These are phyloP conservation scores for Heliconius nattereri DNA, from an alignment of 1,140 invertebrate species.

Conservation along the genomic window DNA sequence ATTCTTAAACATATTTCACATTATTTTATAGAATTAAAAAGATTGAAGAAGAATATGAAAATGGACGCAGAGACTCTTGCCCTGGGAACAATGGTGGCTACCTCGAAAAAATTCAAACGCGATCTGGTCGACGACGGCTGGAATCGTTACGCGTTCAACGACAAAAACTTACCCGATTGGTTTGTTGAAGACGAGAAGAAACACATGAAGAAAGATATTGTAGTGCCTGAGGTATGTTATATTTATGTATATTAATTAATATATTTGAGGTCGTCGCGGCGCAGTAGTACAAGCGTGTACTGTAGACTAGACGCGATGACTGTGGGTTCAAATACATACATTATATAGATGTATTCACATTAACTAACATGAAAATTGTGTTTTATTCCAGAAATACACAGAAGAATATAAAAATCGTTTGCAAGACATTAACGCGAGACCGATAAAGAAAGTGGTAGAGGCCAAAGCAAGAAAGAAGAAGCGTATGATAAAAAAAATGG, in stretches of 20 bases:
- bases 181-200: conserved; percentile 97
- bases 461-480: conserved; percentile 99
- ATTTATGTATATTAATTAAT: background rate
- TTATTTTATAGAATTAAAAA: background rate
- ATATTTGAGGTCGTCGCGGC: too few species aligned
- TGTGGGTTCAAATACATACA: too few species aligned
- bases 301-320: too few species aligned
- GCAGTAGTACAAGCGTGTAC: too few species aligned
- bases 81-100: conserved; percentile 90
- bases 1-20: conserved; percentile 12
- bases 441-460: conserved; percentile 99
- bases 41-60: conserved; percentile 84
- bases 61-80: conserved; percentile 93
- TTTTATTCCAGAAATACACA: conserved; percentile 53
- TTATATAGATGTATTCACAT: too few species aligned
- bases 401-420: conserved; percentile 88
- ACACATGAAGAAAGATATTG: conserved; percentile 90
- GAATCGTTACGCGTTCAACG: conserved; percentile 95
- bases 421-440: conserved; percentile 94
- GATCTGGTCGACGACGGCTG: conserved; percentile 94
- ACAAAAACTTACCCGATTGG: conserved; percentile 96
- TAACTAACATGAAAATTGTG: background rate
- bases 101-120: conserved; percentile 91
- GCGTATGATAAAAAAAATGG: conserved; percentile 91
- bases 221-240: conserved; percentile 86